Percentiles rank a stretch among this genome's conserved stretches.
phyloP scores from a whole-genome alignment of 2,888 invertebrate genomes.

The Dioctria rufipes region DNA sequence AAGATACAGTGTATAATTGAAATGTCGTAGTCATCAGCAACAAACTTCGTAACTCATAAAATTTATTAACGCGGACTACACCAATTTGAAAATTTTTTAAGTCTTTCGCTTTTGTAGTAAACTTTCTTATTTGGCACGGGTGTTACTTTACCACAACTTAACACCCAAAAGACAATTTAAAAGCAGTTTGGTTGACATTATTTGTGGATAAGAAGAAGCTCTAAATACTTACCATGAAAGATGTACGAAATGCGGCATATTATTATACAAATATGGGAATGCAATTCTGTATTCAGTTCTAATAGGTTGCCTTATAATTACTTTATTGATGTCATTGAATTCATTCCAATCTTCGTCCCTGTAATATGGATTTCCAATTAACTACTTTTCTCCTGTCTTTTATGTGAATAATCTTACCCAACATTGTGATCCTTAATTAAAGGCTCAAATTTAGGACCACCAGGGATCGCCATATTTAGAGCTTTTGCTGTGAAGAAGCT shows the following conservation, averaged over 20 bases:
- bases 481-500: conserved; percentile 99
- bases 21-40: conserved; percentile 26
- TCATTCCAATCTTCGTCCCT: conserved; percentile 99
- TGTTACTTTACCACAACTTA: conserved; percentile 64
- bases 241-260: conserved; percentile 98
- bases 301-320: conserved; percentile 98
- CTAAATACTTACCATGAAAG: conserved; percentile 90
- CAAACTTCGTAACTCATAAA: conserved; percentile 47
- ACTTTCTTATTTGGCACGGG: conserved; percentile 67
- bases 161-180: conserved; percentile 37
- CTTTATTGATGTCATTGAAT: conserved; percentile 99
- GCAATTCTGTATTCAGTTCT: conserved; percentile 99
- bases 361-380: conserved; percentile 62
- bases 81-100: conserved; percentile 66
- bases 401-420: conserved; percentile 75
- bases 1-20: too few relatives aligned
- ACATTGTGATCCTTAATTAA: conserved; percentile 97
- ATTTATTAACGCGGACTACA: conserved; percentile 75
- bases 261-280: conserved; percentile 99
- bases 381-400: conserved; percentile 12
- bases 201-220: conserved; percentile 29
- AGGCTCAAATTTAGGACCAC: conserved; percentile 99
- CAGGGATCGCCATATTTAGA: conserved; percentile 99
- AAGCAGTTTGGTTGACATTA: conserved; percentile 28
- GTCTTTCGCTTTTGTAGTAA: conserved; percentile 75